Conservation (phyloP, 2,113 vertebrate genomes). For the Gymnobelideus leadbeateri region DNA sequence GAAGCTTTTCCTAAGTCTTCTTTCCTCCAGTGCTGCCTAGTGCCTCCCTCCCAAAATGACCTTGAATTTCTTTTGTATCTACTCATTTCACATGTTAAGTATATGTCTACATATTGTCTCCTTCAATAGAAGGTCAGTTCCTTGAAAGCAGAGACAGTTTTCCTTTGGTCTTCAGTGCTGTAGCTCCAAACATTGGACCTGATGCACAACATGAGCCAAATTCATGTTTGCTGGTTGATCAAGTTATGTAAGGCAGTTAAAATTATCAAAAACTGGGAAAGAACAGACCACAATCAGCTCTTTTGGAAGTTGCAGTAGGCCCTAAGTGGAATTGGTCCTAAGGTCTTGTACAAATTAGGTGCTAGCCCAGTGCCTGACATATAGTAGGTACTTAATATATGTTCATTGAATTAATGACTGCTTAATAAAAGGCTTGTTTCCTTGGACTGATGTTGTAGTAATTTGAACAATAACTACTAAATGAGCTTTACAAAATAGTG, state of each 20-base stretch:
- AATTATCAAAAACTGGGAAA: neutral
- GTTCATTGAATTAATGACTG: neutral
- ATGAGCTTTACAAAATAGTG: neutral
- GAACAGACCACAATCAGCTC: slow-evolving; percentile 29
- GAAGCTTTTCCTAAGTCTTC: neutral
- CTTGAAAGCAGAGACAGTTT: neutral
- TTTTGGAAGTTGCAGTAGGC: slow-evolving; percentile 55
- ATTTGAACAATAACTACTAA: neutral
- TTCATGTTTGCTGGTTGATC: neutral
- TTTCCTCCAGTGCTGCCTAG: neutral
- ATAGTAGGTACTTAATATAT: neutral
- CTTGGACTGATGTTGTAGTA: neutral
- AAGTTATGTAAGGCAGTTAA: neutral
- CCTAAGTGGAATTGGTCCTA: neutral
- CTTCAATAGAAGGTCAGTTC: neutral
- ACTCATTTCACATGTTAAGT: neutral
- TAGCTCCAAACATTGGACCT: neutral
- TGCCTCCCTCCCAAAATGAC: neutral
- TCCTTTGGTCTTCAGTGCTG: neutral
- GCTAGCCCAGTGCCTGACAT: neutral
- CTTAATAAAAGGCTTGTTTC: neutral
- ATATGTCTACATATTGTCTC: neutral
- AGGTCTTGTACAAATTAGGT: neutral
- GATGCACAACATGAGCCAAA: neutral
- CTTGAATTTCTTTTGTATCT: neutral